Conservation (phyloP, 2,888 invertebrate species). For the Melangyna quadrimaculata region DNA sequence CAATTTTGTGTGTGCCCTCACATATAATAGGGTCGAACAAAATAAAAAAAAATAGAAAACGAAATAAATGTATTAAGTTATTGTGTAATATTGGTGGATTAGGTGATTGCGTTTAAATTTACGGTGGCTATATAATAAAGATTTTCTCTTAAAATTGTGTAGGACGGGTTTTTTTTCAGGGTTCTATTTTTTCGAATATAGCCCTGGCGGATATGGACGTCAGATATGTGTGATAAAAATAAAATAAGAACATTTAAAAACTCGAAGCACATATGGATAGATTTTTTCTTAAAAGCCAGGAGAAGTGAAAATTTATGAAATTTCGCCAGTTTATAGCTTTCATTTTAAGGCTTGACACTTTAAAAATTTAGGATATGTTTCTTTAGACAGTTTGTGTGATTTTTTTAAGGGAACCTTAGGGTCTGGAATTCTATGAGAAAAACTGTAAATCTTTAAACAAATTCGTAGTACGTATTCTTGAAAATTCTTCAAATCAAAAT, state of each 20-base stretch:
- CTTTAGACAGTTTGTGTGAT: too few relatives aligned
- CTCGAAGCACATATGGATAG: not conserved
- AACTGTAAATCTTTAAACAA: too few relatives aligned
- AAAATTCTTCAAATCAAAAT: too few relatives aligned
- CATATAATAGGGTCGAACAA: not conserved
- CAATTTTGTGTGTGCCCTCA: not conserved
- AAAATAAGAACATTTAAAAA: conserved; percentile 27
- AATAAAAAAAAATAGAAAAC: not conserved
- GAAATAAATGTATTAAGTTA: not conserved
- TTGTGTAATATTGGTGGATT: conserved; percentile 46
- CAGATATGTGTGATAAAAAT: conserved; percentile 60
- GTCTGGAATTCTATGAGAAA: too few relatives aligned
- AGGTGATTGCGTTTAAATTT: conserved; percentile 59
- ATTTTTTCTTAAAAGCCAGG: not conserved
- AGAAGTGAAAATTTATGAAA: not conserved
- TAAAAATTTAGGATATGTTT: too few relatives aligned
- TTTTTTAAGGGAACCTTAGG: too few relatives aligned
- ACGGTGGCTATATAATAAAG: conserved; percentile 27
- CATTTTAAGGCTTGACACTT: too few relatives aligned
- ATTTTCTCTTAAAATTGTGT: conserved; percentile 13
- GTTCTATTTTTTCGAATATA: not conserved
- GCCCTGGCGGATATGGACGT: not conserved
- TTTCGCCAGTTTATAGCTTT: not conserved
- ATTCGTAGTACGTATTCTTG: too few relatives aligned
- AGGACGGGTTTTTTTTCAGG: not conserved